Percentiles rank a stretch among this genome's conserved stretches.
Evolutionary conservation across 2,797 vertebrate genomes (phyloP).

Genomic region (Anabas testudineus): DNA sequence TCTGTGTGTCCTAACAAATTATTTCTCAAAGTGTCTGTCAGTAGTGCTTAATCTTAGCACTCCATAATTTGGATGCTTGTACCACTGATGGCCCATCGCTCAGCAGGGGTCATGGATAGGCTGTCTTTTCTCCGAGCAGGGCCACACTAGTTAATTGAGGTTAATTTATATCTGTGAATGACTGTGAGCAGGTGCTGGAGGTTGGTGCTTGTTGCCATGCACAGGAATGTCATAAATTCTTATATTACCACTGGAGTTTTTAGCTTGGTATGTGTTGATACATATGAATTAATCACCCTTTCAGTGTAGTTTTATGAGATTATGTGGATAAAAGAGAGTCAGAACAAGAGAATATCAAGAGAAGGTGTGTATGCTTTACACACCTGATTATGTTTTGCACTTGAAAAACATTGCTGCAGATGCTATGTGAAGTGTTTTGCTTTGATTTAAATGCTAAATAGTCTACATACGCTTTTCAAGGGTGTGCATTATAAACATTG

Average conservation of each 20-base stretch:
- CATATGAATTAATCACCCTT: background rate
- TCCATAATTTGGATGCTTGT: conserved; percentile 60
- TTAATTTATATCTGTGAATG: conserved; percentile 70
- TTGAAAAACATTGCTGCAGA: conserved; percentile 25
- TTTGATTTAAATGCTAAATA: conserved; percentile 21
- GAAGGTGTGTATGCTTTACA: background rate
- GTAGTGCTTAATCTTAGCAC: conserved; percentile 55
- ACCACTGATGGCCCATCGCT: conserved; percentile 52
- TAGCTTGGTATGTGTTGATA: background rate
- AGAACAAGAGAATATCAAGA: background rate
- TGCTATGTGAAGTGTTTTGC: conserved; percentile 35
- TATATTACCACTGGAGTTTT: background rate
- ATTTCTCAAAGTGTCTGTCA: conserved; percentile 59
- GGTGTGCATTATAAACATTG: conserved; percentile 16
- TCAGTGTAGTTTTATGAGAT: background rate
- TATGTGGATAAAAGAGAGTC: background rate
- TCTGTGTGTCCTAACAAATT: conserved; percentile 40
- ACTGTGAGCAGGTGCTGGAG: conserved; percentile 59
- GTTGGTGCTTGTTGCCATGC: conserved; percentile 48
- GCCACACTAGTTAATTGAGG: conserved; percentile 74
- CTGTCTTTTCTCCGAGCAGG: conserved; percentile 26
- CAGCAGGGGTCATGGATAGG: conserved; percentile 54
- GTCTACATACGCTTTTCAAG: background rate
- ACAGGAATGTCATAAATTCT: conserved; percentile 28
- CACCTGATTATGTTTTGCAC: conserved; percentile 3